These are phyloP conservation scores for Lepidonotus clava DNA, from an alignment of 2,888 invertebrate genomes.

Conservation along the genomic window DNA sequence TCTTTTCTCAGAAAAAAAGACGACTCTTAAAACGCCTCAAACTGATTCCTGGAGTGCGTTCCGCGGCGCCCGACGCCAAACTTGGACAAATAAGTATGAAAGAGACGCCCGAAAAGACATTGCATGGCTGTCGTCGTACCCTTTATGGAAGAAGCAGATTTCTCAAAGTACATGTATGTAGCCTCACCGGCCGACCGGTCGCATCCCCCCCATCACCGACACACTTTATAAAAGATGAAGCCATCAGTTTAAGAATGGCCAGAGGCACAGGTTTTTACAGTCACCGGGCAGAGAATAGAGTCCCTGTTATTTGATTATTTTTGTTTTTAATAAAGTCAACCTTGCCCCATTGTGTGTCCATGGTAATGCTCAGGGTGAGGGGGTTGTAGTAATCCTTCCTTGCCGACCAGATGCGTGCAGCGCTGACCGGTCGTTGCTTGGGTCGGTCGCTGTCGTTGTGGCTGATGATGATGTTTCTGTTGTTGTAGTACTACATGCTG, in stretches of 20 bases:
- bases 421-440: background rate
- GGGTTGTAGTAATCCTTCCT: too few species aligned
- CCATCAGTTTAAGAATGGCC: too few species aligned
- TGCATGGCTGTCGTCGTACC: background rate
- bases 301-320: too few species aligned
- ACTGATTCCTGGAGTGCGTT: slow-evolving; percentile 30
- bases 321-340: too few species aligned
- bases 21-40: slow-evolving; percentile 10
- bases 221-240: too few species aligned
- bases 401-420: too few species aligned
- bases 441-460: background rate
- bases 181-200: background rate
- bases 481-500: too few species aligned
- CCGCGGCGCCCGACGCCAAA: background rate
- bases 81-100: background rate
- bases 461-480: background rate
- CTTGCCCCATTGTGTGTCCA: too few species aligned
- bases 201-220: slow-evolving; percentile 26
- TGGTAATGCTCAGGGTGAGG: background rate
- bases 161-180: background rate
- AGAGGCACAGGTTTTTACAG: too few species aligned
- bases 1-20: too few species aligned
- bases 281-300: too few species aligned
- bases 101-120: too few species aligned
- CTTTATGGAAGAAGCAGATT: slow-evolving; percentile 34